Evolutionary conservation across 2,113 vertebrate species (phyloP), one percentile per base, ranked within the genome.

Genomic region (Junco hyemalis): DNA sequence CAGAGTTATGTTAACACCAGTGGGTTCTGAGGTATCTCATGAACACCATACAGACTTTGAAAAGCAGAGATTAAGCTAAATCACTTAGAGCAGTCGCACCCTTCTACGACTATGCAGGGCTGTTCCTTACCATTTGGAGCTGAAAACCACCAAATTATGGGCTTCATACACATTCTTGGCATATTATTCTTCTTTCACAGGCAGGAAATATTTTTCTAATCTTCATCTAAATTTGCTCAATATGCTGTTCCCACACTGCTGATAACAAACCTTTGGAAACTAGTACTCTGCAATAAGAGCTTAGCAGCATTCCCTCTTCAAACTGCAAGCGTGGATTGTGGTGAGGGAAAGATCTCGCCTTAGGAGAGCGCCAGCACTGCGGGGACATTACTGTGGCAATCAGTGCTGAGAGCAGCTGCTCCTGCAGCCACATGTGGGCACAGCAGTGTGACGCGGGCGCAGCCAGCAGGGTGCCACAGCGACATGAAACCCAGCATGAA

Each of bases 171-270:
- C 0, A 0, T 42, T 92, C 70, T 85, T 89, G 57, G 14, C 70
- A 61, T 53, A 42, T 33, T 76, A 47, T 57, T 86, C 33, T 65
- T 35, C 53, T 88, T 89, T 87, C 61, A n/a, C 20, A 22, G 9
- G 42, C 47, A 79, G 91, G 69, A 95, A 93, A 79, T 89, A 61
- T 59, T 95, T 93, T 88, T 86, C 48, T 71, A 64, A 81, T 81
- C 72, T 70, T 92, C 86, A 63, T 33, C 80, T 89, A 69, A 79
- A 76, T 80, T 85, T 95, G 28, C 65, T 84, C 33, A 82, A 76
- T 59, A 47, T 93, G 61, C 48, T 72, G 61, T 63, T 92, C 61
- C 54, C 78, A 88, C 42, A 73, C 12, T 54, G 26, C 40, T 76
- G 77, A 82, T 77, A 85, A 60, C 13, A 76, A 89, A 85, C 76